These are phyloP conservation scores for Centruroides vittatus DNA, from an alignment of 1,140 invertebrate species.

Conservation along the genomic window DNA sequence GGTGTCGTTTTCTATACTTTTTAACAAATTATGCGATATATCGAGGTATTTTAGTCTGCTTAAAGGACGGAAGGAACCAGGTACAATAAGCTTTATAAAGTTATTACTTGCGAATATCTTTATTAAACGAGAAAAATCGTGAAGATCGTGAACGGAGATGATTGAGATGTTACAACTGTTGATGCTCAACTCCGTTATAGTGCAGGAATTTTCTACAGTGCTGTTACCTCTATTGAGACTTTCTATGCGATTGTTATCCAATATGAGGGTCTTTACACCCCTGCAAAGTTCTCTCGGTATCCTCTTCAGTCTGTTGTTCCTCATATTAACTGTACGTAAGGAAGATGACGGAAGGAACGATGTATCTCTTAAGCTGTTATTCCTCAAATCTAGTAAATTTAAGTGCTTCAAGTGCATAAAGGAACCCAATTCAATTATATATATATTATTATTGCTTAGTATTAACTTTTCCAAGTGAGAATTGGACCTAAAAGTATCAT, in stretches of 20 bases:
- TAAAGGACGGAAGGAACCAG: slow-evolving; percentile 65
- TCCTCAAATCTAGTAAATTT: no score
- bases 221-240: slow-evolving; percentile 34
- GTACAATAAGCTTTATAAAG: slow-evolving; percentile 59
- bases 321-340: no score
- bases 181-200: slow-evolving; percentile 62
- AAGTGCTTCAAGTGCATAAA: no score
- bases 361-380: no score
- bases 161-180: slow-evolving; percentile 66
- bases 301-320: no score
- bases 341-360: no score
- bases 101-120: slow-evolving; percentile 57
- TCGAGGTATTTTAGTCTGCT: slow-evolving; percentile 58
- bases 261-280: slow-evolving; percentile 50
- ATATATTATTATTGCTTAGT: no score
- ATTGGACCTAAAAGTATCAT: no score
- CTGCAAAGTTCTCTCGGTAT: slow-evolving; percentile 44
- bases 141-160: slow-evolving; percentile 71
- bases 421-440: no score
- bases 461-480: neutral
- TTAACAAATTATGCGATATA: slow-evolving; percentile 65
- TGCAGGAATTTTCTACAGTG: slow-evolving; percentile 36
- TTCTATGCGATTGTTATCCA: slow-evolving; percentile 63
- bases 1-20: slow-evolving; percentile 67
- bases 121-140: slow-evolving; percentile 59